phyloP scores from a whole-genome alignment of 2,113 vertebrate genomes.

The Hemiprocne comata region DNA sequence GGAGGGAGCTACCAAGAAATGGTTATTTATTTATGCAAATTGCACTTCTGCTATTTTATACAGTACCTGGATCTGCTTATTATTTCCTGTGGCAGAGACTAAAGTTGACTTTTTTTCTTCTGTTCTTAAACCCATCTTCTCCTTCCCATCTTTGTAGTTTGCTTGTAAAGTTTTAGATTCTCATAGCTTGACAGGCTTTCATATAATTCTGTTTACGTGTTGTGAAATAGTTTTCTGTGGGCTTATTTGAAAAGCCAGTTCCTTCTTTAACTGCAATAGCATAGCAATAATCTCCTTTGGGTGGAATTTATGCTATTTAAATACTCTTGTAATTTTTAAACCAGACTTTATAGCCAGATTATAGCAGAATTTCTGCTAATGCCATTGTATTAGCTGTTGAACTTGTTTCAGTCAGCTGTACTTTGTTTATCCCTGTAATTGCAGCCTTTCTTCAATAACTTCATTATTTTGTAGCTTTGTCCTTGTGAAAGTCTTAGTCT shows the following conservation, averaged over 20 bases:
- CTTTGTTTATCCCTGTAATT: slow-evolving; percentile 18
- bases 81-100: neutral
- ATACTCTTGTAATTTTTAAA: slow-evolving; percentile 3
- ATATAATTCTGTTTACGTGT: slow-evolving; percentile 7
- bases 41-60: neutral
- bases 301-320: slow-evolving; percentile 21
- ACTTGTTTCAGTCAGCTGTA: neutral
- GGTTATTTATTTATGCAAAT: slow-evolving; percentile 15
- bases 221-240: neutral
- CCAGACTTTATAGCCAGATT: neutral
- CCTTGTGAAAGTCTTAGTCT: neutral
- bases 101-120: neutral
- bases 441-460: neutral
- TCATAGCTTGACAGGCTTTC: neutral
- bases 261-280: neutral
- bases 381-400: neutral
- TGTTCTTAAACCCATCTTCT: neutral
- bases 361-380: neutral
- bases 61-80: neutral
- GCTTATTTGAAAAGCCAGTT: slow-evolving; percentile 9
- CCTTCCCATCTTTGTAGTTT: neutral
- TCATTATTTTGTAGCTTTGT: neutral
- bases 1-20: neutral
- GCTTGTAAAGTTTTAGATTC: neutral
- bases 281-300: slow-evolving; percentile 4